A percentile compares a stretch with the other conserved stretches of the same genome.
Evolutionary conservation across 2,113 vertebrate genomes (phyloP).

Genomic region (Prionailurus viverrinus): DNA sequence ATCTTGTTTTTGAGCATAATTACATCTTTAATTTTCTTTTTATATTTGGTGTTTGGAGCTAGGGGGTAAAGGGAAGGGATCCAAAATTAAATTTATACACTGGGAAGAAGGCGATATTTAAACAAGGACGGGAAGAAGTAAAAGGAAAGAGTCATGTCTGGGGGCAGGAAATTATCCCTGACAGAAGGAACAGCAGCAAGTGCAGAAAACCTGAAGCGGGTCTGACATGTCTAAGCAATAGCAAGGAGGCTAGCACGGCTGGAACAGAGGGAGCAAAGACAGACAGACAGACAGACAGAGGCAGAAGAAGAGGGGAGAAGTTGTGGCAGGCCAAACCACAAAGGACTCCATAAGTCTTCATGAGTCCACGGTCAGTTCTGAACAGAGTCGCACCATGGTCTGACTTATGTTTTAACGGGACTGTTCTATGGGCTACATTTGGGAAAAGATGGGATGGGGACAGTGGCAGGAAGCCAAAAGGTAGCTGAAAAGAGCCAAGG

Average conservation of each 20-base stretch:
- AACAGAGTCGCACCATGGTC: not conserved
- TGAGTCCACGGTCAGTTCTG: not conserved
- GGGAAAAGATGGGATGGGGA: not conserved
- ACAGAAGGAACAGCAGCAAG: not conserved
- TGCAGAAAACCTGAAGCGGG: not conserved
- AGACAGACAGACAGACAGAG: too few species aligned
- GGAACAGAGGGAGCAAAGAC: not conserved
- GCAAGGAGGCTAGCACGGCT: not conserved
- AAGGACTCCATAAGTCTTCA: not conserved
- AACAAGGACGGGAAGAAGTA: not conserved
- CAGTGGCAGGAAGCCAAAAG: not conserved
- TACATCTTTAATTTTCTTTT: constrained; percentile 63
- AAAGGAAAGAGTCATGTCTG: not conserved
- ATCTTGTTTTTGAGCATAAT: constrained; percentile 39
- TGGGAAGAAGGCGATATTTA: not conserved
- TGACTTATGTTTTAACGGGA: not conserved
- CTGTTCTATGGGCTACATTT: not conserved
- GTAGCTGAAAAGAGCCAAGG: not conserved
- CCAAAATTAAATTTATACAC: constrained; percentile 45
- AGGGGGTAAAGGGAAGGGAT: not conserved
- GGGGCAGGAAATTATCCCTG: not conserved
- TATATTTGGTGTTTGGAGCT: constrained; percentile 32
- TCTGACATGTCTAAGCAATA: not conserved
- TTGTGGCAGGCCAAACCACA: not conserved
- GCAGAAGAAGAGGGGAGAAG: not conserved